Evolutionary conservation across 2,888 invertebrate genomes (phyloP), one percentile per base, ranked within the genome.

Genomic region (Acleris laterana): DNA sequence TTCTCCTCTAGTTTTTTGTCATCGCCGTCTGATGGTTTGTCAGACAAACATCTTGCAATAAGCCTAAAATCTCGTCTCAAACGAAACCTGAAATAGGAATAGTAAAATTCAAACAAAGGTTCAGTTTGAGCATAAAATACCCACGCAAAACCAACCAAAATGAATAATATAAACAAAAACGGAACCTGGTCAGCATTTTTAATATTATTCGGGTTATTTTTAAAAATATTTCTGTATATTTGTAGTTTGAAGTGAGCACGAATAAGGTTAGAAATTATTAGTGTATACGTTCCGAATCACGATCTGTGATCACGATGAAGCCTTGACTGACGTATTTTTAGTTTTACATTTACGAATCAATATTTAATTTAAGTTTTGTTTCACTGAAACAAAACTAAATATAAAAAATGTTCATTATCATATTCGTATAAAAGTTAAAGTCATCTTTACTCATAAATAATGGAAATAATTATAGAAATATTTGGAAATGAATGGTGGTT

Each of bases 11-110:
- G 73, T 20, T 63, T 22, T 69, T 86, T 87, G 5, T 74, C 82
- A 77, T 89, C 89, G 7, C 73, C 71, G 63, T 88, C 88, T 65
- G 87, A 76, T 6, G 82, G 76, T 72, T 85, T 85, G 69, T 87
- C 87, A 1, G 85, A 73, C 42, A 87, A 75, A 77, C 75, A 83
- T 70, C 87, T 79, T 52, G 77, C 71, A 63, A 85, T 71, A 70
- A 79, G 51, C 28, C 84, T 78, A 71, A 82, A 81, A 74, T 87
- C 79, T 69, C 75, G 72, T 60, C 74, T 79, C 58, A 80, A 79
- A 58, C 78, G 75, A 46, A 84, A 69, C 67, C 84, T 84, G 75
- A 38, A 81, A 72, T 59, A n/a, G 3, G n/a, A 28, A 77, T 46
- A 17, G n/a, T 44, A 44, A 44, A 2, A 44, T 44, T n/a, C 6